Percentiles rank a stretch among this genome's conserved stretches.
Evolutionary conservation across 1,140 invertebrate genomes (phyloP).

Genomic region (Euschistus heros): DNA sequence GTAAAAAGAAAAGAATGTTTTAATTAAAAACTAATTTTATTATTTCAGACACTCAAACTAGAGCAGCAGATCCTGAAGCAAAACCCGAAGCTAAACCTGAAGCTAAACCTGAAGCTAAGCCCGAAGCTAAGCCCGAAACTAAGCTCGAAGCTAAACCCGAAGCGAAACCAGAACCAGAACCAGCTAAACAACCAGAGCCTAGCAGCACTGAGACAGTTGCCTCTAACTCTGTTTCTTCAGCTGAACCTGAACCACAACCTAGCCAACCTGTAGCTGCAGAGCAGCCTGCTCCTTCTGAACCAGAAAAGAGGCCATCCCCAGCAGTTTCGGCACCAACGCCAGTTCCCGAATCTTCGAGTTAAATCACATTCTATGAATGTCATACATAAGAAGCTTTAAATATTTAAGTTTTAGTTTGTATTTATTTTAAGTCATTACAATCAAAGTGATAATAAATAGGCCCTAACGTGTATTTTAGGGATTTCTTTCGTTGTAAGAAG

Average conservation of each 20-base stretch:
- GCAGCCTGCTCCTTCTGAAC: background rate
- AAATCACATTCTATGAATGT: conserved; percentile 7
- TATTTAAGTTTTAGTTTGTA: conserved; percentile 8
- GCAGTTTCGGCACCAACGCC: conserved; percentile 10
- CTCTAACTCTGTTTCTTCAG: background rate
- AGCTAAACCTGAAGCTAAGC: background rate
- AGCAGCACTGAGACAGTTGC: background rate
- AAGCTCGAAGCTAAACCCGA: conserved; percentile 5
- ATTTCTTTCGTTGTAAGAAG: too few relatives aligned
- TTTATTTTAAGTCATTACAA: conserved; percentile 17
- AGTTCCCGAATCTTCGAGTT: background rate
- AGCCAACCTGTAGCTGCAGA: background rate
- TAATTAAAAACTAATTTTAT: too few relatives aligned
- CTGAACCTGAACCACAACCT: conserved; percentile 1
- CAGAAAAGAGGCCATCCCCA: conserved; percentile 12
- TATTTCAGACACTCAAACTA: too few relatives aligned
- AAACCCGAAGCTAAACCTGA: conserved; percentile 5
- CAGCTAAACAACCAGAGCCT: background rate
- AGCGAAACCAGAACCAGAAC: background rate
- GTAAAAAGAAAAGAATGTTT: too few relatives aligned
- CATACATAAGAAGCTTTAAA: conserved; percentile 15
- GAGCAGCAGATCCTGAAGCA: background rate
- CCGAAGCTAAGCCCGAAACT: conserved; percentile 3
- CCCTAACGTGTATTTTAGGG: too few relatives aligned
- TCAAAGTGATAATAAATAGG: conserved; percentile 4